Percentiles rank a stretch among this genome's conserved stretches.
Evolutionary conservation across 2,888 invertebrate genomes (phyloP).

Genomic region (Belgica antarctica): DNA sequence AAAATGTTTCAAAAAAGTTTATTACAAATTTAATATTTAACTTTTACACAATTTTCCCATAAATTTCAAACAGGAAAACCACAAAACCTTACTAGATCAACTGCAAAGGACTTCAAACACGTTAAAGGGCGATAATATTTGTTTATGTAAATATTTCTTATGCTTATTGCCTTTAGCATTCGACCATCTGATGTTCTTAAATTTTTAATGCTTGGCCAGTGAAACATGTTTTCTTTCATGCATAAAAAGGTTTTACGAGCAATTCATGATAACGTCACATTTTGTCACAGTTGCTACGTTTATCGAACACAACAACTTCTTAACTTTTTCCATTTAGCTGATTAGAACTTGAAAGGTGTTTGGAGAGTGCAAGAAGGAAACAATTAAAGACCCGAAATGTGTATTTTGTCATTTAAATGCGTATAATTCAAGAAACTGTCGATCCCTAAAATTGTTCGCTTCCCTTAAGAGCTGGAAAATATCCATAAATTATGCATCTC

Average conservation of each 20-base stretch:
- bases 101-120: too few species aligned
- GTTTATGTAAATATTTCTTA: constrained; percentile 37
- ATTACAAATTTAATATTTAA: too few species aligned
- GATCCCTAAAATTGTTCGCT: not conserved
- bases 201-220: constrained; percentile 35
- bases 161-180: constrained; percentile 14
- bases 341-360: constrained; percentile 41
- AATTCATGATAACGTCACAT: not conserved
- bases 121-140: too few species aligned
- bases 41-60: too few species aligned
- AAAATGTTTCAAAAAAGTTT: too few species aligned
- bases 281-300: constrained; percentile 20
- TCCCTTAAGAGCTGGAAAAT: not conserved
- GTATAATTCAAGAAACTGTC: constrained; percentile 27
- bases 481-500: constrained; percentile 44
- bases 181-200: constrained; percentile 42
- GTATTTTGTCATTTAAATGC: constrained; percentile 38
- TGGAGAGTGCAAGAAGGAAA: constrained; percentile 17
- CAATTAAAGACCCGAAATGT: constrained; percentile 34
- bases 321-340: not conserved
- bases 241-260: not conserved
- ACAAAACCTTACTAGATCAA: too few species aligned
- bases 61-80: too few species aligned
- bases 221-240: not conserved
- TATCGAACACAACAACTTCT: not conserved